These are phyloP conservation scores for Tetramorium alpestre DNA, from an alignment of 1,140 invertebrate genomes.

Conservation along the genomic window DNA sequence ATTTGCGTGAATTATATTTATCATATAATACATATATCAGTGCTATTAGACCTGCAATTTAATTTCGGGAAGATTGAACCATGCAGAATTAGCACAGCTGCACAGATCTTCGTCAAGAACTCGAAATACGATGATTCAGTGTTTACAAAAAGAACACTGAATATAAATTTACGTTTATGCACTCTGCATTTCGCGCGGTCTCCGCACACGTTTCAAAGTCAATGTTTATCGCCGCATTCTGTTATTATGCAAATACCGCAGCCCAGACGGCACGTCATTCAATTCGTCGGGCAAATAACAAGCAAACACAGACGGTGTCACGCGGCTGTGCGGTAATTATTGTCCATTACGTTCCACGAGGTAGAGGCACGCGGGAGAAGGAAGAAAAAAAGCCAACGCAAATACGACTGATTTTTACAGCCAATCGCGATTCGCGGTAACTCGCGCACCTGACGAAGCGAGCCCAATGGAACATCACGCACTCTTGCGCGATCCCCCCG, in stretches of 20 bases:
- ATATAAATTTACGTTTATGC: constrained; percentile 21
- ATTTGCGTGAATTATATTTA: not conserved
- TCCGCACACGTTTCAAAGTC: constrained; percentile 13
- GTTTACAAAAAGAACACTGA: not conserved
- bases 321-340: constrained; percentile 6
- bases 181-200: constrained; percentile 1
- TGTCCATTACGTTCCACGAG: not conserved
- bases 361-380: not conserved
- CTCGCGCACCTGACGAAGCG: not conserved
- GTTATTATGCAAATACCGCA: constrained; percentile 43
- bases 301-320: constrained; percentile 19
- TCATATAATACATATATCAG: not conserved
- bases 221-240: constrained; percentile 28
- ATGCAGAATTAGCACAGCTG: not conserved
- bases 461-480: not conserved
- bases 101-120: not conserved
- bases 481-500: not conserved
- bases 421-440: not conserved
- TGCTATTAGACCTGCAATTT: not conserved
- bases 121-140: not conserved
- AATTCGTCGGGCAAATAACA: constrained; percentile 41
- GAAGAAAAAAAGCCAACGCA: not conserved
- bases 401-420: not conserved
- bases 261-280: constrained; percentile 42
- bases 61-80: not conserved